Percentiles rank a stretch among this genome's conserved stretches.
Conservation (phyloP, 2,113 vertebrate genomes). For the pig (Sus scrofa) region T2T-Sscrofa CM000812.6:69759001-69759500, state of each 20-base stretch:
- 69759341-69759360: slow-evolving; percentile 6
- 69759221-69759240: background rate
- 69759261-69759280: background rate
- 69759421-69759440: background rate
- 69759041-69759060: background rate
- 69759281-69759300: background rate
- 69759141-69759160: background rate
- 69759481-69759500: too few relatives aligned
- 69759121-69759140: background rate
- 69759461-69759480: too few relatives aligned
- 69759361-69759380: background rate
- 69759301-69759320: background rate
- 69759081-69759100: background rate
- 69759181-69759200: background rate
- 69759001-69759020: background rate
- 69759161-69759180: background rate
- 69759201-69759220: background rate
- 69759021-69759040: background rate
- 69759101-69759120: background rate
- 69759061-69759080: background rate
- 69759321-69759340: background rate
- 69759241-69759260: background rate
- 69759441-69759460: too few relatives aligned
- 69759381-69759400: background rate
- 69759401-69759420: background rate